Evolutionary conservation across 2,888 invertebrate genomes (phyloP), one percentile per base, ranked within the genome.

Genomic region (Apocheima hispidaria): DNA sequence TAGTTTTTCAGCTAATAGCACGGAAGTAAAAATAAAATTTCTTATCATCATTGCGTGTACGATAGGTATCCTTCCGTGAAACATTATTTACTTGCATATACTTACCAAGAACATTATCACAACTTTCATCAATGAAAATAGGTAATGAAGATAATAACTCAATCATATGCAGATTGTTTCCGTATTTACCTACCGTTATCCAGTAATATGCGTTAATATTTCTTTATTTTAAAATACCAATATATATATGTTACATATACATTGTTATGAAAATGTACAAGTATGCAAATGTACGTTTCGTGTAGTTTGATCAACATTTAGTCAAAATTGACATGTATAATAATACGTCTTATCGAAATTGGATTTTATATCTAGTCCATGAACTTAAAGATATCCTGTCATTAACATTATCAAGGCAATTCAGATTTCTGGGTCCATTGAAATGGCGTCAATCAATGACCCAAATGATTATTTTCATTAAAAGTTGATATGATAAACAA

Each of bases 121-220:
- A 60, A 58, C 57, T 60, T 57, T 60, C 54, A 65, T 58, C 51
- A 43, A 53, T 57, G 38, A 49, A 51, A 51, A 51, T 28, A 58
- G 7, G 26, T 12, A 2, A 33, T 7, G 7, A 16, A 23, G 40
- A 10, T 30, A 41, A 18, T 20, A 20, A 23, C 23, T 41, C 26
- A 10, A 30, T 2, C 20, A 6, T 46, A 46, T 46, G 30, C 12
- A 46, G 30, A 46, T 46, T 46, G 20, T 33, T 30, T 46, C 46
- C 46, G 46, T 33, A 20, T 46, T 33, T n/a, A 30, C 26, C 2
- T 23, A 26, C 23, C 23, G 9, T 21, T 21, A 41, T 43, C 7
- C 5, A 10, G n/a, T n/a, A n/a, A n/a, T n/a, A n/a, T n/a, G n/a
- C n/a, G n/a, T n/a, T n/a, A n/a, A n/a, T 40, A 21, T 12, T 10